phyloP scores from a whole-genome alignment of 2,113 vertebrate species.

The Tiliqua scincoides region DNA sequence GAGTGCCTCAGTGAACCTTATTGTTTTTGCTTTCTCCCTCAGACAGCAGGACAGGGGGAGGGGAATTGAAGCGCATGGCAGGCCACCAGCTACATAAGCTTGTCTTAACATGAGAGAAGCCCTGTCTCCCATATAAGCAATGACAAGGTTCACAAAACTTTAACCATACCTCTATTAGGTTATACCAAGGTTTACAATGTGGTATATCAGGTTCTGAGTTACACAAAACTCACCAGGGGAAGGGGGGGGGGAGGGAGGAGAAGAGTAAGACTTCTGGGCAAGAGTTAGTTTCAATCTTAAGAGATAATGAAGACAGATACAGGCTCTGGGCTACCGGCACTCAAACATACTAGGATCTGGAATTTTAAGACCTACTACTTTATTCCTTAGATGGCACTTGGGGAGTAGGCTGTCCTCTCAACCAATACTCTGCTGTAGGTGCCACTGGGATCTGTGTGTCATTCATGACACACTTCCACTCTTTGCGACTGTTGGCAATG shows the following conservation, averaged over 20 bases:
- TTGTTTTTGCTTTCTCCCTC: background rate
- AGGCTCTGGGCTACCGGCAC: too few species aligned
- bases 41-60: background rate
- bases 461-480: too few species aligned
- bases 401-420: too few species aligned
- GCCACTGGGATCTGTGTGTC: too few species aligned
- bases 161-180: background rate
- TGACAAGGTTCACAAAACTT: background rate
- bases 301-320: background rate
- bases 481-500: too few species aligned
- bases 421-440: too few species aligned
- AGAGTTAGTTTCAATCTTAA: background rate
- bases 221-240: background rate
- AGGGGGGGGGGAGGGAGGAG: too few species aligned
- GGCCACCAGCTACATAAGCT: background rate
- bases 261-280: background rate
- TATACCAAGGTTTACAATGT: background rate
- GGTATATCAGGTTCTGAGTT: background rate
- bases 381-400: too few species aligned
- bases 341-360: too few species aligned
- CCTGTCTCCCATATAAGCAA: background rate
- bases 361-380: too few species aligned
- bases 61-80: background rate
- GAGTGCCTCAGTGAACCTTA: background rate
- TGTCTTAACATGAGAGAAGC: background rate